These are phyloP conservation scores for Noctua comes DNA, from an alignment of 2,888 invertebrate genomes.

Conservation along the genomic window DNA sequence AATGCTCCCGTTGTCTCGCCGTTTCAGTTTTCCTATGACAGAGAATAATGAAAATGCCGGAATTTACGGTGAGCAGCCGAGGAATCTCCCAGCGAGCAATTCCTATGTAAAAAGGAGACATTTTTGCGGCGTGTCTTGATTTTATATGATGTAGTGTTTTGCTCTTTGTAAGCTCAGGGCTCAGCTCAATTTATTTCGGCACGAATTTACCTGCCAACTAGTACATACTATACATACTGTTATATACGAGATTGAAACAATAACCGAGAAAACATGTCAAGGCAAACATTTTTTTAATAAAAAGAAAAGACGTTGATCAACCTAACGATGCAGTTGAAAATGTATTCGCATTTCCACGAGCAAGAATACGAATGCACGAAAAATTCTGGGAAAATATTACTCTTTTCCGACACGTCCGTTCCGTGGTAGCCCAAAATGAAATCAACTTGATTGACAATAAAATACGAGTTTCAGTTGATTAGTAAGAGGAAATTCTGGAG, in stretches of 20 bases:
- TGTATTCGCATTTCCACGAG: conserved; percentile 13
- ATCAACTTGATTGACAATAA: conserved; percentile 44
- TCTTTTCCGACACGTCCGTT: conserved; percentile 19
- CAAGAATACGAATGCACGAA: conserved; percentile 29
- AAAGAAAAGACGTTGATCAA: background rate
- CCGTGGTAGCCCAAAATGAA: conserved; percentile 41
- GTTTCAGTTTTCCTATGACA: conserved; percentile 82
- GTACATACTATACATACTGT: background rate
- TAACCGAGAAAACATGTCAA: background rate
- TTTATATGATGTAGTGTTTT: conserved; percentile 70
- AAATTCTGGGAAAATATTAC: conserved; percentile 22
- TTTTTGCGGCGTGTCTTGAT: conserved; percentile 76
- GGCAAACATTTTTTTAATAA: background rate
- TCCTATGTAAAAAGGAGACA: conserved; percentile 73
- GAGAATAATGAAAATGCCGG: conserved; percentile 83
- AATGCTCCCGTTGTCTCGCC: conserved; percentile 79
- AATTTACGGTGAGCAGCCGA: conserved; percentile 74
- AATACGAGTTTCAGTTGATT: conserved; percentile 44
- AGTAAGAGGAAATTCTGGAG: conserved; percentile 14
- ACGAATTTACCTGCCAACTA: conserved; percentile 11
- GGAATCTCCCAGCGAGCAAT: conserved; percentile 73
- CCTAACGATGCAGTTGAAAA: conserved; percentile 22
- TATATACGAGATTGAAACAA: background rate
- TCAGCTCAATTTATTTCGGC: conserved; percentile 31
- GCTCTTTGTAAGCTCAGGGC: conserved; percentile 27